Conservation (phyloP, 2,797 vertebrate genomes). For the Coregonus ussuriensis region DNA sequence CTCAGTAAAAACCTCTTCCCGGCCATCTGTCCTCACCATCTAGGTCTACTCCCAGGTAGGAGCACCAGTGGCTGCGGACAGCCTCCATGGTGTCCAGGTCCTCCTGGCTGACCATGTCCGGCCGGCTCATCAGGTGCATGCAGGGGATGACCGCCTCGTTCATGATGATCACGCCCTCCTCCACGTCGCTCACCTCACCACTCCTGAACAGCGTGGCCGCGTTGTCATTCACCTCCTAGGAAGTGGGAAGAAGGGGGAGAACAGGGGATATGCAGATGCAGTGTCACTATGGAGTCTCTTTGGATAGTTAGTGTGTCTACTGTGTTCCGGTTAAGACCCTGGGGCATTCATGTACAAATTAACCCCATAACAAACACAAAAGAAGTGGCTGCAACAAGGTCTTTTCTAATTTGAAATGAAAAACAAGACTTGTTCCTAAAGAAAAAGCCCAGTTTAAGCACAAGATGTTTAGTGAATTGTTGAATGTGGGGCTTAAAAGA, state of each 20-base stretch:
- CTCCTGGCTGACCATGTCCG: slow-evolving; percentile 77
- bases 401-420: too few relatives aligned
- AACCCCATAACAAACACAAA: too few relatives aligned
- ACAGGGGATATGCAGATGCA: neutral
- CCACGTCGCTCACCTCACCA: slow-evolving; percentile 78
- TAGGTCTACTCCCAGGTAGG: slow-evolving; percentile 90
- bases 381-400: too few relatives aligned
- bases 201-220: slow-evolving; percentile 85
- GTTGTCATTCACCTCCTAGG: slow-evolving; percentile 86
- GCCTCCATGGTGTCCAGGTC: slow-evolving; percentile 87
- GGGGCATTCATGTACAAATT: too few relatives aligned
- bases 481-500: too few relatives aligned
- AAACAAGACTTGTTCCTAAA: too few relatives aligned
- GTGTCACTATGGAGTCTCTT: neutral
- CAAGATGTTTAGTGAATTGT: neutral
- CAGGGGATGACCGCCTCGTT: slow-evolving; percentile 93
- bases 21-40: slow-evolving; percentile 74
- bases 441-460: too few relatives aligned
- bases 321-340: too few relatives aligned
- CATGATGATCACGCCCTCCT: slow-evolving; percentile 85
- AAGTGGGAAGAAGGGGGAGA: neutral
- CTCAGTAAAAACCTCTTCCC: neutral
- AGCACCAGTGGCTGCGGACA: slow-evolving; percentile 93
- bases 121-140: slow-evolving; percentile 90
- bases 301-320: too few relatives aligned